A percentile compares a stretch with the other conserved stretches of the same genome.
Conservation (phyloP, 1,140 invertebrate species). For the Zophobas atratus region DNA sequence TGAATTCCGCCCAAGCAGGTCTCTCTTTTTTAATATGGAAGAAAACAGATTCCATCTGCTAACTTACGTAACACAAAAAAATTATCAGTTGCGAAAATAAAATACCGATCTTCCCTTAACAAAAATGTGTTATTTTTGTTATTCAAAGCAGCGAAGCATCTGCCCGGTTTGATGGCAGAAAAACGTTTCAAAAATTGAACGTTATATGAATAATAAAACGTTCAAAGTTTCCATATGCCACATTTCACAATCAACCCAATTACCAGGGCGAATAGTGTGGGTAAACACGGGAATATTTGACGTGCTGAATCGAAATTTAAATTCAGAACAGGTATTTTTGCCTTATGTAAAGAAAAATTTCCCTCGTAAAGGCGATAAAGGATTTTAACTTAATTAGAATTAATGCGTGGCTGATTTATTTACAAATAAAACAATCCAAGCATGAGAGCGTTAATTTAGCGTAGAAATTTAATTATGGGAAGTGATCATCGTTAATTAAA, state of each 20-base stretch:
- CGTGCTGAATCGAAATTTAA: constrained; percentile 20
- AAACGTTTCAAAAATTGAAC: constrained; percentile 13
- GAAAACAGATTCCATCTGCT: not conserved
- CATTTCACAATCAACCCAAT: constrained; percentile 22
- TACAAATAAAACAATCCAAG: no score
- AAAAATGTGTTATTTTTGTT: constrained; percentile 14
- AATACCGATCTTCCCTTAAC: not conserved
- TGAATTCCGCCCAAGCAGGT: constrained; percentile 1
- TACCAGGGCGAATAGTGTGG: constrained; percentile 23
- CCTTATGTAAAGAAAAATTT: not conserved
- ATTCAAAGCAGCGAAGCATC: constrained; percentile 4
- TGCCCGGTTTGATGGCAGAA: constrained; percentile 4
- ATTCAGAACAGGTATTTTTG: not conserved
- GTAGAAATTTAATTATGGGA: no score
- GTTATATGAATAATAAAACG: constrained; percentile 28
- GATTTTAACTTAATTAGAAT: constrained; percentile 26
- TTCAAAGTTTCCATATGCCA: constrained; percentile 15
- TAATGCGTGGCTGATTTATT: not conserved
- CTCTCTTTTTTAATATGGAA: constrained; percentile 18
- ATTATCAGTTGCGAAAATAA: constrained; percentile 2
- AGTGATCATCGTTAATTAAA: no score
- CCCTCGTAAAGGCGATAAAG: no score
- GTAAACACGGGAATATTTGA: not conserved
- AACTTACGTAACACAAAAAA: not conserved
- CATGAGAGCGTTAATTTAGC: no score